These are phyloP conservation scores for Ariolimax columbianus DNA, from an alignment of 2,888 invertebrate species.

Conservation along the genomic window DNA sequence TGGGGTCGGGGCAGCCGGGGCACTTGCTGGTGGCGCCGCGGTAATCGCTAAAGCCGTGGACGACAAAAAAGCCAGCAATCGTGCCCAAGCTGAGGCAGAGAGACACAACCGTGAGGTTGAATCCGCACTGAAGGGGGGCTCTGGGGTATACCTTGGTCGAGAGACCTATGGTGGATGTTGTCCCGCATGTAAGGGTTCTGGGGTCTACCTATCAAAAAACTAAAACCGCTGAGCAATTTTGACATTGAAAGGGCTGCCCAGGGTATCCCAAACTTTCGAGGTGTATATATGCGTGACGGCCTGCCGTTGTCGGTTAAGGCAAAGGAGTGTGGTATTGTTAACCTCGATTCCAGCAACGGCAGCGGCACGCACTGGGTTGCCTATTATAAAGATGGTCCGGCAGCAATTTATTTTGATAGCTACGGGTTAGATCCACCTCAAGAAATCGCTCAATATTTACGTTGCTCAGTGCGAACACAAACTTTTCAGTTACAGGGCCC, in stretches of 20 bases:
- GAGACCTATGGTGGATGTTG: neutral
- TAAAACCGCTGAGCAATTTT: neutral
- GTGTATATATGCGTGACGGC: slow-evolving; percentile 7
- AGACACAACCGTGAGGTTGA: neutral
- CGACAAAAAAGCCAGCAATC: neutral
- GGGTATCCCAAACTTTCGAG: neutral
- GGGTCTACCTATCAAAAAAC: neutral
- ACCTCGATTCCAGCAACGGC: neutral
- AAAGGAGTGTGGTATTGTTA: neutral
- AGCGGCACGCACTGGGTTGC: neutral
- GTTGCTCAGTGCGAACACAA: neutral
- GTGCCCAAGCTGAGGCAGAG: neutral
- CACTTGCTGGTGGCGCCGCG: neutral
- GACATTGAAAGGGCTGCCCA: neutral
- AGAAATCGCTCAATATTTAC: neutral
- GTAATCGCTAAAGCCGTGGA: neutral
- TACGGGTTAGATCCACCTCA: neutral
- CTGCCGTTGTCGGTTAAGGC: neutral
- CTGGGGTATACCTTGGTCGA: neutral
- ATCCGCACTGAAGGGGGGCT: neutral
- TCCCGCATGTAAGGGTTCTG: neutral
- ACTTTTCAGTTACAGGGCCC: too few species aligned
- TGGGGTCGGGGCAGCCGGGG: neutral
- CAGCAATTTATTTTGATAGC: neutral
- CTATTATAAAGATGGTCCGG: neutral